Conservation (phyloP, 92 coral and sea anemone genomes). For the Siderastrea siderea region DNA sequence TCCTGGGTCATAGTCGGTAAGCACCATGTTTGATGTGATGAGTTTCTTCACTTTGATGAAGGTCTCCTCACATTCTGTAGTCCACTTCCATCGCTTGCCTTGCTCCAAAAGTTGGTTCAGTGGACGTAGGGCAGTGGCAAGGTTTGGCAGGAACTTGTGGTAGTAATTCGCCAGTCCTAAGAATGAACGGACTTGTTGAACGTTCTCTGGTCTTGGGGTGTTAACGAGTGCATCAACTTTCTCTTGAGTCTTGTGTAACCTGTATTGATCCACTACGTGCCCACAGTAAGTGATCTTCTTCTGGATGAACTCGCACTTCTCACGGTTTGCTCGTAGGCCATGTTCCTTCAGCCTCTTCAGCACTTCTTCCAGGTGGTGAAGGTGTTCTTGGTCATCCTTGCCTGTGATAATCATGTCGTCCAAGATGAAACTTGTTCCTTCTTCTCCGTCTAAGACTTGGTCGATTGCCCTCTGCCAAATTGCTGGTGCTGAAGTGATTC, state of each 20-base stretch:
- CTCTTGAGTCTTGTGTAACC: slow-evolving; percentile 62
- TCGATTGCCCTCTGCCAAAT: slow-evolving; percentile 72
- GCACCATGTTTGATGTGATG: slow-evolving; percentile 56
- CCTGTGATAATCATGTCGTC: slow-evolving; percentile 64
- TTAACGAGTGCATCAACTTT: slow-evolving; percentile 48
- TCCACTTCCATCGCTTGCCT: slow-evolving; percentile 57
- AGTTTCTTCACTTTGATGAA: slow-evolving; percentile 36
- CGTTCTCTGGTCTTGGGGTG: slow-evolving; percentile 56
- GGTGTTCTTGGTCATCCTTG: slow-evolving; percentile 46
- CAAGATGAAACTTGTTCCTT: slow-evolving; percentile 56
- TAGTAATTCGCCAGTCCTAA: slow-evolving; percentile 64
- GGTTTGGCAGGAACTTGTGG: slow-evolving; percentile 70
- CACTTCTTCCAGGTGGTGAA: slow-evolving; percentile 54
- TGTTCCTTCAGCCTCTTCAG: slow-evolving; percentile 55
- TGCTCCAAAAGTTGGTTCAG: slow-evolving; percentile 60
- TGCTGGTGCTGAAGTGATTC: slow-evolving; percentile 14
- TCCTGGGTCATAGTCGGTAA: slow-evolving; percentile 67
- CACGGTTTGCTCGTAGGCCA: slow-evolving; percentile 56
- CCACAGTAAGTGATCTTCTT: slow-evolving; percentile 50
- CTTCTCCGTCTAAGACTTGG: slow-evolving; percentile 54
- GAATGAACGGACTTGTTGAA: slow-evolving; percentile 63
- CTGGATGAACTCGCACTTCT: slow-evolving; percentile 64
- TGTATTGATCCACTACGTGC: slow-evolving; percentile 38
- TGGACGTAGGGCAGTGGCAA: slow-evolving; percentile 64
- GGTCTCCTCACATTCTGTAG: slow-evolving; percentile 42